A percentile compares a stretch with the other conserved stretches of the same genome.
These are phyloP conservation scores for Sarcophaga rosellei DNA, from an alignment of 2,888 invertebrate genomes.

Conservation along the genomic window DNA sequence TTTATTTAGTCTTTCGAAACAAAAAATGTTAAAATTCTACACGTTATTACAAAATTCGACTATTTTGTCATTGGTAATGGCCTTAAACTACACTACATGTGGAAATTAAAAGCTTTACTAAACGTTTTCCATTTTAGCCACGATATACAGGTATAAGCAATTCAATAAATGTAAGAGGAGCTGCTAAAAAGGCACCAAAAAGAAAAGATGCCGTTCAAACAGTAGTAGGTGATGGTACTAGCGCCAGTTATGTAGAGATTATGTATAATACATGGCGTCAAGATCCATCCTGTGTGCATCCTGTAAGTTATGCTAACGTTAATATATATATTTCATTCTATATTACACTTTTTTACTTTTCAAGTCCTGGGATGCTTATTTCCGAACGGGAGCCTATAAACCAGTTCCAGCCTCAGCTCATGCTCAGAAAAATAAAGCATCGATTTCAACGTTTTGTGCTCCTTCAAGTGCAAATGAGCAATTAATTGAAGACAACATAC, in stretches of 20 bases:
- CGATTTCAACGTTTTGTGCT: slow-evolving; percentile 83
- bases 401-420: slow-evolving; percentile 86
- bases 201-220: background rate
- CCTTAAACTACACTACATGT: no score
- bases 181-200: slow-evolving; percentile 14
- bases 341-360: background rate
- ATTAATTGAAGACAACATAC: slow-evolving; percentile 97
- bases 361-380: slow-evolving; percentile 96
- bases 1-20: background rate
- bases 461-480: slow-evolving; percentile 87
- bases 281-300: slow-evolving; percentile 96
- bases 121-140: no score
- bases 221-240: slow-evolving; percentile 96
- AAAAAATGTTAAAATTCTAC: background rate
- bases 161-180: background rate
- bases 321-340: background rate
- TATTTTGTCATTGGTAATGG: background rate
- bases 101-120: no score
- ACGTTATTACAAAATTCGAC: background rate
- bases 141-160: no score
- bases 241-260: slow-evolving; percentile 97
- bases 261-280: slow-evolving; percentile 98
- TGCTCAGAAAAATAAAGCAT: slow-evolving; percentile 84
- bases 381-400: slow-evolving; percentile 87
- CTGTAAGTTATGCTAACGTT: slow-evolving; percentile 85